These are phyloP conservation scores for Cervus canadensis DNA, from an alignment of 2,113 vertebrate species.

Conservation along the genomic window DNA sequence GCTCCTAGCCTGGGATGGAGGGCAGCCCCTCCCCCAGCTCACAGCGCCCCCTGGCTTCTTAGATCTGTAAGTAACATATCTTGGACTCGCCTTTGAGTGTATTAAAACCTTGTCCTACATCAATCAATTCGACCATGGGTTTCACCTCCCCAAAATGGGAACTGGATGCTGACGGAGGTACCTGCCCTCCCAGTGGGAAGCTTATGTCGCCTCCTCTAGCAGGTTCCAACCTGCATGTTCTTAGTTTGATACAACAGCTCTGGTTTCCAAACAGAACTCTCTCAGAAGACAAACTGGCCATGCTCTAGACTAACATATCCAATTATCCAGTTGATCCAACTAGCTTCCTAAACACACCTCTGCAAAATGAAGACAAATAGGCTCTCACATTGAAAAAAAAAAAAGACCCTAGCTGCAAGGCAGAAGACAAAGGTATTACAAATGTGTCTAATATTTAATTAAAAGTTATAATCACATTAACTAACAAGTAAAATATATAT, in stretches of 20 bases:
- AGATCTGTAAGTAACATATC: not conserved
- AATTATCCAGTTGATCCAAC: not conserved
- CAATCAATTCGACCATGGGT: not conserved
- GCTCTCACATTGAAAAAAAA: not conserved
- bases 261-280: not conserved
- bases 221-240: not conserved
- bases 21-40: not conserved
- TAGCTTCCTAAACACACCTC: not conserved
- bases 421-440: not conserved
- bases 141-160: not conserved
- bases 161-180: not conserved
- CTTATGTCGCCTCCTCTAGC: not conserved
- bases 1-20: not conserved
- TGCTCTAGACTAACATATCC: not conserved
- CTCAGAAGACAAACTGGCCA: not conserved
- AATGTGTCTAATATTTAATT: not conserved
- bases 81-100: not conserved
- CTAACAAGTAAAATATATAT: not conserved
- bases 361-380: not conserved
- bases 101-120: not conserved
- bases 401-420: not conserved
- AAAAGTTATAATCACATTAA: slow-evolving; percentile 4
- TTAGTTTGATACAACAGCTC: not conserved
- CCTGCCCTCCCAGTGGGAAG: not conserved
- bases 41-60: not conserved